Base-by-base conservation (phyloP, 2,888 invertebrate genomes). In the Cephus runcator region DNA sequence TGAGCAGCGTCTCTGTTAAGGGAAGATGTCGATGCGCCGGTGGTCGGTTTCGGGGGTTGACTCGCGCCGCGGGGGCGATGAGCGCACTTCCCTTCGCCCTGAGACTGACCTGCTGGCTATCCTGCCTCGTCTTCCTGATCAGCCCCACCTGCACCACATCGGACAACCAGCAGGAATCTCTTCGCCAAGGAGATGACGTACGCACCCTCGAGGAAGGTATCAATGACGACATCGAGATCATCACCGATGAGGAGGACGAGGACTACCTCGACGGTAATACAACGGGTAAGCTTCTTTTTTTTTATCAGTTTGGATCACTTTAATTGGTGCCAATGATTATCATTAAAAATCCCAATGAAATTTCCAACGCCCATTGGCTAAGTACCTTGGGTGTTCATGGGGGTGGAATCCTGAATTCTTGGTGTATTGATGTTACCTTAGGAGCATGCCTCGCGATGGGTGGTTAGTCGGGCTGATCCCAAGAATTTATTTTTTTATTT, bases 31-130 rank as follows among this genome's bases (percentile, higher is more conserved):
- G 90, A 91, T 91, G 90, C 89, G 88, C 90, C 88, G 88, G 89
- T 90, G 90, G 88, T 88, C 89, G 90, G 90, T 90, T 90, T 89
- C 89, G 90, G 90, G 91, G 90, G 90, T 88, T 89, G 90, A 89
- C 89, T 90, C 90, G 89, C 90, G 91, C 91, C 91, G 90, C 88
- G 90, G 90, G 90, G 91, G 91, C 91, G 91, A 91, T 91, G 91
- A 90, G 91, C 90, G 90, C 88, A 87, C 86, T 89, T 90, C 90
- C 90, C 88, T 88, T 89, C 87, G 90, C 88, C 89, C 90, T 90
- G 88, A 90, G 88, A 90, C 87, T 88, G 86, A 88, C 88, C 87
- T 87, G 86, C 85, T 85, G 85, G 88, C 88, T 92, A 82, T 90
- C 90, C 87, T 90, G 88, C 84, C 88, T 91, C 85, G 85, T 90